These are phyloP conservation scores for Hydractinia echinata DNA, from an alignment of 30 jellyfish, hydroid and myxozoan genomes.

Conservation along the genomic window DNA sequence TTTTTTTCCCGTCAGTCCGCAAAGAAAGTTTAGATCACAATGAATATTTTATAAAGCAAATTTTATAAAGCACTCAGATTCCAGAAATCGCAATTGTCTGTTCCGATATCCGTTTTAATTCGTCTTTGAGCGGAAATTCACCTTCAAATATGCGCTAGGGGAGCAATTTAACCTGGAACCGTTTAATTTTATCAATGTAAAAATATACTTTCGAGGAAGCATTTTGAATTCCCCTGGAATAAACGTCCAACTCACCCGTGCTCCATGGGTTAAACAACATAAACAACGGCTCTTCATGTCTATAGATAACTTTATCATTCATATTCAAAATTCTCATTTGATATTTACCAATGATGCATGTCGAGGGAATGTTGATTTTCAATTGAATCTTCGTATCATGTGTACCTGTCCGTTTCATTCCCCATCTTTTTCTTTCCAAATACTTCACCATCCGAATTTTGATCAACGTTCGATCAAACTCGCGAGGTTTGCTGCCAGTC, in stretches of 20 bases:
- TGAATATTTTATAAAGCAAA: no score
- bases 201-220: no score
- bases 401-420: constrained; percentile 49
- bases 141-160: no score
- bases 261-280: constrained; percentile 80
- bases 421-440: constrained; percentile 59
- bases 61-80: no score
- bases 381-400: constrained; percentile 29
- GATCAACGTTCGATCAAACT: constrained; percentile 54
- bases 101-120: no score
- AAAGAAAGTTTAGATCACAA: no score
- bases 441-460: constrained; percentile 41
- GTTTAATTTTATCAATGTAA: no score
- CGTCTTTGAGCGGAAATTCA: no score
- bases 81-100: no score
- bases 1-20: no score
- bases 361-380: constrained; percentile 71
- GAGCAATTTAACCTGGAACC: no score
- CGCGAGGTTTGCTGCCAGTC: constrained; percentile 58
- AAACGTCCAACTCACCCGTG: constrained; percentile 43
- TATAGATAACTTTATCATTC: constrained; percentile 38
- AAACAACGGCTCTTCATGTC: constrained; percentile 34
- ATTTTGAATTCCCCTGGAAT: no score
- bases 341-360: constrained; percentile 51
- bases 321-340: constrained; percentile 42